Conservation (phyloP, 2,113 vertebrate species). For the Rhynchopsitta pachyrhyncha region DNA sequence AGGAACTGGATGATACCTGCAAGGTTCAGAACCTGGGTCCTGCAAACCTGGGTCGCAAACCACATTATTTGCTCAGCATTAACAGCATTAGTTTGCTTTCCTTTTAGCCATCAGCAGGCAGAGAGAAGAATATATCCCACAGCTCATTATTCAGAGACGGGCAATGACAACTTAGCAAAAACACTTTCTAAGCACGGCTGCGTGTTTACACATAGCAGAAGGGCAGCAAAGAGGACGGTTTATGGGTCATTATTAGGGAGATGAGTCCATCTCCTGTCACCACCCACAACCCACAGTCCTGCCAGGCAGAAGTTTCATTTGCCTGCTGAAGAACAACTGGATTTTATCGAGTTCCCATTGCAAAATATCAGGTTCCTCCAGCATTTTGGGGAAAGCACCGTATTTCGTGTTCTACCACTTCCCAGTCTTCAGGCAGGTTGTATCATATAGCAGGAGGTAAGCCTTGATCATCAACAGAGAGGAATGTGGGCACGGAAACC, state of each 20-base stretch:
- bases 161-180: not conserved
- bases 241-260: not conserved
- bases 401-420: not conserved
- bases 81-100: not conserved
- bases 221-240: not conserved
- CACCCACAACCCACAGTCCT: not conserved
- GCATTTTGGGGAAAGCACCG: not conserved
- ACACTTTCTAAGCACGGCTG: accelerated
- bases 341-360: not conserved
- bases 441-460: not conserved
- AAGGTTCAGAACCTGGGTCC: not conserved
- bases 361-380: not conserved
- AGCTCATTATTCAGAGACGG: not conserved
- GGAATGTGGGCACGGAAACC: not conserved
- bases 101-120: not conserved
- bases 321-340: not conserved
- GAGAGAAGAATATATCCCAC: not conserved
- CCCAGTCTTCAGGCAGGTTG: accelerated
- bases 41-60: not conserved
- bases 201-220: not conserved
- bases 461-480: not conserved
- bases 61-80: accelerated
- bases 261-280: not conserved
- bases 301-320: not conserved
- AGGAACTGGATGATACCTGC: not conserved